Evolutionary conservation across 2,113 vertebrate genomes (phyloP), one percentile per base, ranked within the genome.

Genomic region (Sebastes fasciatus): DNA sequence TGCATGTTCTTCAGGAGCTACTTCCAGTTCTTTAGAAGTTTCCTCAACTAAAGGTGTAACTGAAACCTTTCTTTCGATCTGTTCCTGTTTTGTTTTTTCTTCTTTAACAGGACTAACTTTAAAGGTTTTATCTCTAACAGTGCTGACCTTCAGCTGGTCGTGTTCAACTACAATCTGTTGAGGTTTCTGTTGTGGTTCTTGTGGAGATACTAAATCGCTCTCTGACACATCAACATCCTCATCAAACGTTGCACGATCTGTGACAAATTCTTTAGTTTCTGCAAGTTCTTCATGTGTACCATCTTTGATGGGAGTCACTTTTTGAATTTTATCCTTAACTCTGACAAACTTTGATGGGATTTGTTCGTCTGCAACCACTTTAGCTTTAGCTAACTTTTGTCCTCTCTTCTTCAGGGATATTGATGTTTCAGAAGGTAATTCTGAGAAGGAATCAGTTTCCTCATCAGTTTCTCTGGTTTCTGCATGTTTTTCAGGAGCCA

Each of bases 101-200:
- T 42, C n/a, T 84, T 76, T 76, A 3, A 79, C 26, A 17, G 23
- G 13, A 48, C 12, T 23, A n/a, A 74, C 54, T 67, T 68, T 80
- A 19, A 48, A 55, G 10, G 23, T 79, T 65, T 58, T 10, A 76
- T 76, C 40, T 76, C 52, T 64, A 62, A 80, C 26, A n/a, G 21
- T 64, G 14, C 61, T 6, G 46, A 67, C 3, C 21, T 68, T 49
- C 16, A 52, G 6, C 5, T 14, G 8, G 60, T 66, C 0, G 5
- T 26, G 43, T 66, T 66, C 45, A 48, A 66, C n/a, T 0, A 66
- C 4, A 48, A 66, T 45, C 12, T 46, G 0, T 14, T 48, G 43
- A 14, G 64, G 12, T 23, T n/a, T 46, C 42, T 48, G 43, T 23
- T 65, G 17, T 16, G 3, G 26, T 42, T 17, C 14, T 63, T 26